Evolutionary conservation across 2,797 vertebrate genomes (phyloP).

Genomic region (Fringilla coelebs): DNA sequence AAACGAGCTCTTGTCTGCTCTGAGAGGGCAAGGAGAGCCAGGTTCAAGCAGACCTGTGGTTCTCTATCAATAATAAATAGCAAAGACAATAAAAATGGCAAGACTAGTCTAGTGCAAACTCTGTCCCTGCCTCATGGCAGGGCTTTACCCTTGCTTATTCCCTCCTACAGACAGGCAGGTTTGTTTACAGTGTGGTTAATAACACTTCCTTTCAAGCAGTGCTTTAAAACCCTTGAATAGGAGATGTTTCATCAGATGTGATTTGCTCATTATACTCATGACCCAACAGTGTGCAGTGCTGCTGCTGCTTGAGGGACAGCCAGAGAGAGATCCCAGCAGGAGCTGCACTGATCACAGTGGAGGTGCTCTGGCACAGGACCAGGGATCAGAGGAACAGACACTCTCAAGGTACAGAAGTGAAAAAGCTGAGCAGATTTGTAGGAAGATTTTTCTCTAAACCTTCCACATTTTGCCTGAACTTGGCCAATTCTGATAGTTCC

Average conservation of each 20-base stretch:
- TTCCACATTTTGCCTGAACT: background rate
- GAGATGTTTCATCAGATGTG: background rate
- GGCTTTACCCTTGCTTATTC: background rate
- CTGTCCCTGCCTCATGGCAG: background rate
- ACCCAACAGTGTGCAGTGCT: background rate
- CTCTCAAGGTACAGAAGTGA: background rate
- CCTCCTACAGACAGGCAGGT: background rate
- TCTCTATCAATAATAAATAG: background rate
- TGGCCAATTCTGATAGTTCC: background rate
- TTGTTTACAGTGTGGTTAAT: conserved; percentile 26
- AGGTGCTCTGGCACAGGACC: conserved; percentile 5
- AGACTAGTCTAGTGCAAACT: background rate
- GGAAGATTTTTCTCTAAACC: background rate
- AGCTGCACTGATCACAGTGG: background rate
- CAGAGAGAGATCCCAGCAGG: background rate
- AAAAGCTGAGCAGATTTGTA: background rate
- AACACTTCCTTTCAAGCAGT: conserved; percentile 19
- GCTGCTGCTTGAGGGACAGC: background rate
- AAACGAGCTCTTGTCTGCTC: background rate
- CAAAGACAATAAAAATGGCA: background rate
- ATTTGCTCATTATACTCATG: background rate
- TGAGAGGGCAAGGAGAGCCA: background rate
- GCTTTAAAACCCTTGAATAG: background rate
- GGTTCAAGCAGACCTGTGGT: background rate
- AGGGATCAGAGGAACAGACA: background rate